phyloP scores from a whole-genome alignment of 2,797 vertebrate species.

The Neoniphon sammara region DNA sequence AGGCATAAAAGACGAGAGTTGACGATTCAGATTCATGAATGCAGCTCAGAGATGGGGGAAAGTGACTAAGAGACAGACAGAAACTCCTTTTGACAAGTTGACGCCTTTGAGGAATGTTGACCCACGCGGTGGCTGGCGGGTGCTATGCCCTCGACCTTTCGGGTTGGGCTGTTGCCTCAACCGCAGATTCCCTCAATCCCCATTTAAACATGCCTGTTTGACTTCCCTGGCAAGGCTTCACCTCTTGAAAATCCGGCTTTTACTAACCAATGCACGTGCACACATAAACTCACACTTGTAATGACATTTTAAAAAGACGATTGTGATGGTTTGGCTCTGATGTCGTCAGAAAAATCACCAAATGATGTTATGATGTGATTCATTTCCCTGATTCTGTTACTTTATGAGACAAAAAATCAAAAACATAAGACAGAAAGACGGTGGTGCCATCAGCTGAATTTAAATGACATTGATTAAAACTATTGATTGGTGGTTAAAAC shows the following conservation, averaged over 20 bases:
- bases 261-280: slow-evolving; percentile 24
- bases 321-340: slow-evolving; percentile 1
- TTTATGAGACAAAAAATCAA: slow-evolving; percentile 30
- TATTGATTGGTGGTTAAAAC: slow-evolving; percentile 70
- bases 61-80: slow-evolving; percentile 67
- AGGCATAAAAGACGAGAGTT: slow-evolving; percentile 50
- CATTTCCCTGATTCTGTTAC: background rate
- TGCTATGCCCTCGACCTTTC: slow-evolving; percentile 71
- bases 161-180: slow-evolving; percentile 61
- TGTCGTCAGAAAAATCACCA: background rate
- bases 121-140: slow-evolving; percentile 52
- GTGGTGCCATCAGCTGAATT: slow-evolving; percentile 58
- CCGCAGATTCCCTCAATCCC: slow-evolving; percentile 46
- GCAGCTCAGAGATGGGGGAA: slow-evolving; percentile 44
- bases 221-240: slow-evolving; percentile 27
- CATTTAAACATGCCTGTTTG: slow-evolving; percentile 57
- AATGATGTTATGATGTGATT: slow-evolving; percentile 26
- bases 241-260: slow-evolving; percentile 18
- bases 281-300: background rate
- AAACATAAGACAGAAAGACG: slow-evolving; percentile 14
- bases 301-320: slow-evolving; percentile 25
- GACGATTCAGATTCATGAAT: slow-evolving; percentile 61
- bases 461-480: slow-evolving; percentile 67
- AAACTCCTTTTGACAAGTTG: slow-evolving; percentile 76
- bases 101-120: slow-evolving; percentile 69